A percentile compares a stretch with the other conserved stretches of the same genome.
Conservation (phyloP, 2,888 invertebrate species). For the Halocaridina rubra region DNA sequence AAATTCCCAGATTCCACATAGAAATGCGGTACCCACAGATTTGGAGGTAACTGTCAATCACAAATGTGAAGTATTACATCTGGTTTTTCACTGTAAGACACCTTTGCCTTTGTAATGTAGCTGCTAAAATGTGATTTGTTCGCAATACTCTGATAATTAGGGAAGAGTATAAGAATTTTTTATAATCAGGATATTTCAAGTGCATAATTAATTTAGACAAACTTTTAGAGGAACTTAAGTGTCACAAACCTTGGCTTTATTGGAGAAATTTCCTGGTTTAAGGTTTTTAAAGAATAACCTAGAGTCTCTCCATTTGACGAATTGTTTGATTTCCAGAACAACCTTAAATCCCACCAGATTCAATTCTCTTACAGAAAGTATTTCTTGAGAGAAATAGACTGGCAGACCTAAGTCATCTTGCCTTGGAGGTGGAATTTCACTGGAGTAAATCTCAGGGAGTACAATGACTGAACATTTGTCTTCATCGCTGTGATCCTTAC, state of each 20-base stretch:
- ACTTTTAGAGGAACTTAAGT: too few species aligned
- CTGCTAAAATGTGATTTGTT: too few species aligned
- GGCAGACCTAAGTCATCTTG: not conserved
- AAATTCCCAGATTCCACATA: not conserved
- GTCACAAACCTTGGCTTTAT: not conserved
- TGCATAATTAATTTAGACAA: too few species aligned
- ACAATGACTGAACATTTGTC: not conserved
- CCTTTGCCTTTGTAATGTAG: too few species aligned
- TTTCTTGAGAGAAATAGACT: not conserved
- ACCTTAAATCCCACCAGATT: constrained; percentile 14
- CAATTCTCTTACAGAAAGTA: constrained; percentile 14
- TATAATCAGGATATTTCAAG: too few species aligned
- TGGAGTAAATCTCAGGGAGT: not conserved
- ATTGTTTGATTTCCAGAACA: not conserved
- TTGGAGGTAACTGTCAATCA: too few species aligned
- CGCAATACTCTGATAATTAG: too few species aligned
- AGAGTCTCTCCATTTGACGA: constrained; percentile 9
- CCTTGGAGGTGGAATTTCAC: not conserved
- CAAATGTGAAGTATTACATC: too few species aligned
- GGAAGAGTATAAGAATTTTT: too few species aligned
- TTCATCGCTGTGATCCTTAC: constrained; percentile 14
- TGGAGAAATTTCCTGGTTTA: not conserved
- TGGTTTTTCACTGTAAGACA: too few species aligned
- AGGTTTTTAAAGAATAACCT: constrained; percentile 1
- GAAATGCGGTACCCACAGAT: not conserved